phyloP scores from a whole-genome alignment of 1,140 invertebrate genomes.

The Drosophila ogumai region DNA sequence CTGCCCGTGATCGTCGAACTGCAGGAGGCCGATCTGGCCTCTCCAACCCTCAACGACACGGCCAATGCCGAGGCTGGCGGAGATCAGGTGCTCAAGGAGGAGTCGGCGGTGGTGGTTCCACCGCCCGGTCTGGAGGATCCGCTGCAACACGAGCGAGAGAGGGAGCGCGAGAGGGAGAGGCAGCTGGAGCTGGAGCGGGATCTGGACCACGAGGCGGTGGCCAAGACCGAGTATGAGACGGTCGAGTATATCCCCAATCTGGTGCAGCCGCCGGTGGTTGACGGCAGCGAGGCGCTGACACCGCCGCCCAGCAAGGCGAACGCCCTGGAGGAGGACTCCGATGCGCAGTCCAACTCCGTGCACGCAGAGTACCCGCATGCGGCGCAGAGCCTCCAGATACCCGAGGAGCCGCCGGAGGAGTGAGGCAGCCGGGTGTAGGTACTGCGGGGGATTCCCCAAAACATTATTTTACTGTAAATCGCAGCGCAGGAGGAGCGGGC shows the following conservation, averaged over 20 bases:
- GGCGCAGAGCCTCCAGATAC: conserved; percentile 79
- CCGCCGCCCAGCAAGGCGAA: conserved; percentile 64
- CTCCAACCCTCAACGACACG: conserved; percentile 14
- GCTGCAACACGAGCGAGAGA: conserved; percentile 16
- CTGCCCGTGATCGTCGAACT: conserved; percentile 69
- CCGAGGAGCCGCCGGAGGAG: conserved; percentile 82
- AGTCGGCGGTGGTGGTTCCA: conserved; percentile 7
- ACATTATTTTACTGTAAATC: conserved; percentile 61
- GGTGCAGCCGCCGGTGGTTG: conserved; percentile 43
- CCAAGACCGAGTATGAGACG: conserved; percentile 79
- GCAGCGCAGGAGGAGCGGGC: conserved; percentile 22
- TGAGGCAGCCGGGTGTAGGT: conserved; percentile 25
- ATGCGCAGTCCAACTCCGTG: conserved; percentile 80
- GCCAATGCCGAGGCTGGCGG: conserved; percentile 21
- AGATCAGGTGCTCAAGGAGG: conserved; percentile 1
- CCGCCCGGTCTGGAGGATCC: conserved; percentile 4
- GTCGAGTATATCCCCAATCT: conserved; percentile 78
- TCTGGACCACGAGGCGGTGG: conserved; percentile 64
- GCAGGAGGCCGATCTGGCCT: conserved; percentile 51
- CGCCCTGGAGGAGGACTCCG: conserved; percentile 71
- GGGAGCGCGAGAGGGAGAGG: conserved; percentile 43
- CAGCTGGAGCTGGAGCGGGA: conserved; percentile 25
- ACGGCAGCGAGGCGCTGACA: conserved; percentile 30
- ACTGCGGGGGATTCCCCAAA: conserved; percentile 17
- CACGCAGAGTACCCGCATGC: conserved; percentile 79